Base-by-base conservation (phyloP, 2,797 vertebrate species). In the Liasis olivaceus region DNA sequence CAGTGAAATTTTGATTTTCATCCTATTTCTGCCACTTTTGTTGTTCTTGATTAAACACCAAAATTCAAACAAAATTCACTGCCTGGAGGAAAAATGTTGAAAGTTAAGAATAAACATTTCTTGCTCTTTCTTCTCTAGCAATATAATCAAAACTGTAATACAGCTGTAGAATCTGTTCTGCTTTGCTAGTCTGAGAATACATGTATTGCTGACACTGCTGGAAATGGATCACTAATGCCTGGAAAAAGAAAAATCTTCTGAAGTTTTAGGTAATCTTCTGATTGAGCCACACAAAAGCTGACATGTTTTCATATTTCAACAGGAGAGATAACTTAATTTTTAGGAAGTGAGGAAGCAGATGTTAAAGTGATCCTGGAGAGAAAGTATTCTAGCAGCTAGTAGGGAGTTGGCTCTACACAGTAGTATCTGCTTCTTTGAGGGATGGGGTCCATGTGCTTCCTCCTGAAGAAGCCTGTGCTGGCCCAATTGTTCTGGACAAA, bases 261-360 rank as follows among this genome's bases (percentile, higher is more conserved):
- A 47, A 93, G 93, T 91, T 95, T 95, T 89, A 91, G 88, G 89
- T 90, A 94, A 95, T 93, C 72, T 92, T 59, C 69, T 36, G 51
- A 59, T 94, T 94, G 94, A 95, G 88, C 88, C 59, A 11, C 56
- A 91, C 88, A 0, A 54, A 26, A 89, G 36, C 93, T 88, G 92
- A 85, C 36, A 0, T 90, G 59, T 54, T 89, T 42, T 87, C 47
- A 0, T 88, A 62, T 54, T 89, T 42, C 81, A 0, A 87, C 94
- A 87, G 0, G 69, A 64, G 93, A 93, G 85, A 26, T 6, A 93
- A 64, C 0, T 2, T 58, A 87, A 69, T 1, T 54, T 88, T 0
- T 47, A 93, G 91, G 87, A 91, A 88, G 93, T 90, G 13, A 64
- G 2, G 84, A 66, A 85, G 64, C 11, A 9, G 88, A 64, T 58